Percentiles rank a stretch among this genome's conserved stretches.
Evolutionary conservation across 2,888 invertebrate species (phyloP).

Genomic region (Sabatieria punctata): DNA sequence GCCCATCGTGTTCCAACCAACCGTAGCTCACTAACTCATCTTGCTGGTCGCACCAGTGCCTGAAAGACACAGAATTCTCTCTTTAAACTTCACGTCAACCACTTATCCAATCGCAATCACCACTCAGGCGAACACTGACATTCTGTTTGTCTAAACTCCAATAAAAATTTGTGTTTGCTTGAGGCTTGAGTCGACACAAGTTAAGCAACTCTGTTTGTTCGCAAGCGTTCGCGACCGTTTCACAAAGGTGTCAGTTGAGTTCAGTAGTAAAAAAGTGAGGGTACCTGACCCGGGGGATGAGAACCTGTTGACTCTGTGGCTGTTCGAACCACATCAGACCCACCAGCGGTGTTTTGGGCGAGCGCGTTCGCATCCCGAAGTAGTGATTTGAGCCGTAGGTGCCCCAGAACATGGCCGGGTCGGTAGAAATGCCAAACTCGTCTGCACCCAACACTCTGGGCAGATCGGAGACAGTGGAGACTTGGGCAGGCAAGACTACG

Average conservation of each 20-base stretch:
- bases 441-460: slow-evolving; percentile 1
- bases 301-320: slow-evolving; percentile 11
- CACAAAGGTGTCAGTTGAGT: too few relatives aligned
- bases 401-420: slow-evolving; percentile 73
- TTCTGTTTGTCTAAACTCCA: too few relatives aligned
- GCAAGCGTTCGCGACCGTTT: too few relatives aligned
- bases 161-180: slow-evolving; percentile 19
- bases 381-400: slow-evolving; percentile 71
- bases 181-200: too few relatives aligned
- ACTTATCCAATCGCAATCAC: too few relatives aligned
- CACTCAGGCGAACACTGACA: too few relatives aligned
- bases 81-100: slow-evolving; percentile 6
- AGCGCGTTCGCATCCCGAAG: slow-evolving; percentile 73
- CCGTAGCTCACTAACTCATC: slow-evolving; percentile 63
- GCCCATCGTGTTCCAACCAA: slow-evolving; percentile 84
- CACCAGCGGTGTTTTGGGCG: slow-evolving; percentile 67
- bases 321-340: slow-evolving; percentile 93
- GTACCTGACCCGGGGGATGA: slow-evolving; percentile 8
- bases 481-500: slow-evolving; percentile 4
- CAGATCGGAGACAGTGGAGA: slow-evolving; percentile 2
- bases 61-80: slow-evolving; percentile 6
- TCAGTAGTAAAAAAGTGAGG: too few relatives aligned
- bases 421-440: not conserved
- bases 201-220: too few relatives aligned
- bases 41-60: slow-evolving; percentile 81